phyloP scores from a whole-genome alignment of 2,888 invertebrate species.

The Himalopsyche japonica region DNA sequence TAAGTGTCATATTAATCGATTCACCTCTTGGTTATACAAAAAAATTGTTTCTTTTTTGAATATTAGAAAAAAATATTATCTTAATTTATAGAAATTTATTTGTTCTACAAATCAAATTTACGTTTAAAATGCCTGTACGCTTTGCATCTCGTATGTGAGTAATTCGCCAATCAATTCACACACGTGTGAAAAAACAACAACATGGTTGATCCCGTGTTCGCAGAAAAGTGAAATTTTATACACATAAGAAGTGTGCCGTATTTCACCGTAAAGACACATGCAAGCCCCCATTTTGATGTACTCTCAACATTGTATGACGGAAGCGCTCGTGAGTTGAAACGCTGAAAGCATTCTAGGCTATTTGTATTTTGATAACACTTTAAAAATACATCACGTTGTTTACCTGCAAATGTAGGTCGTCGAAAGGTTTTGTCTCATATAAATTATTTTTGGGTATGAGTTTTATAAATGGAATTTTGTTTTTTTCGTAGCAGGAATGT shows the following conservation, averaged over 20 bases:
- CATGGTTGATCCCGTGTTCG: not conserved
- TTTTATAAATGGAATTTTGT: not conserved
- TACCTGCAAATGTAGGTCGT: not conserved
- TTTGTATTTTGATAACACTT: slow-evolving; percentile 30
- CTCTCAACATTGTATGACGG: not conserved
- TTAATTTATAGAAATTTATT: too few relatives aligned
- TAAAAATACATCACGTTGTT: slow-evolving; percentile 14
- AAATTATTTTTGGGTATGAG: not conserved
- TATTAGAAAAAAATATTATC: too few relatives aligned
- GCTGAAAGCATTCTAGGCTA: slow-evolving; percentile 27
- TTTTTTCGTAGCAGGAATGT: not conserved
- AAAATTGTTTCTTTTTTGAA: too few relatives aligned
- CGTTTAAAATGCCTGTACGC: too few relatives aligned
- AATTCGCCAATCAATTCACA: not conserved
- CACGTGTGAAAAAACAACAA: not conserved
- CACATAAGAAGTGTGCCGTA: slow-evolving; percentile 1
- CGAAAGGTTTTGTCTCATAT: not conserved
- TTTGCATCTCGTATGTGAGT: not conserved
- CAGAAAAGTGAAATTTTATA: slow-evolving; percentile 29
- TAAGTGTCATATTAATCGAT: too few relatives aligned
- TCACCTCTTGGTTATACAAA: too few relatives aligned
- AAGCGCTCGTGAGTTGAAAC: not conserved
- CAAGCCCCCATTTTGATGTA: slow-evolving; percentile 5
- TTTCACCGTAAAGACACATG: slow-evolving; percentile 20
- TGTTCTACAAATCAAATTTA: too few relatives aligned